Evolutionary conservation across 2,888 invertebrate genomes (phyloP).

Genomic region (Sycophila texana): DNA sequence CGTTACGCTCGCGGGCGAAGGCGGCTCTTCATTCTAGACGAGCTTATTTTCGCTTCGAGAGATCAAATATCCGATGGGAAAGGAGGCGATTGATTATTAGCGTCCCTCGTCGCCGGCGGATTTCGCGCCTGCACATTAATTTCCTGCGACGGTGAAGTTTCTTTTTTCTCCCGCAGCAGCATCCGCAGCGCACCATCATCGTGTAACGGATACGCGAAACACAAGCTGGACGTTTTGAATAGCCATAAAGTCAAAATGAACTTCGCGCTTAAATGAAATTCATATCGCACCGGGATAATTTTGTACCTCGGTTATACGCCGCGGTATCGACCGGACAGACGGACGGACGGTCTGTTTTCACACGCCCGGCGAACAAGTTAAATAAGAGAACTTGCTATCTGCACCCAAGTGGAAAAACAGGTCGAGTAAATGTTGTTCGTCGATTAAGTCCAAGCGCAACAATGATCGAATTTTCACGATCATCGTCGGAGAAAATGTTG

Average conservation of each 20-base stretch:
- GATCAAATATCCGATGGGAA: no score
- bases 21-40: no score
- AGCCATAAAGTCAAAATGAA: no score
- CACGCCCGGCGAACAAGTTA: conserved; percentile 3
- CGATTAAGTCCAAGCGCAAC: not conserved
- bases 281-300: not conserved
- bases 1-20: not conserved
- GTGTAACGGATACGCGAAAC: not conserved
- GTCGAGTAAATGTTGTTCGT: conserved; percentile 4
- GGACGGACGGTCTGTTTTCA: conserved; percentile 18
- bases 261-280: not conserved
- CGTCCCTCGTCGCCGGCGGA: not conserved
- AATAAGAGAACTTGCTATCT: conserved; percentile 24
- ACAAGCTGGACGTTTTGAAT: no score
- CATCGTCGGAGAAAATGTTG: no score
- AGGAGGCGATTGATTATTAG: no score
- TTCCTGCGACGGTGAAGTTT: no score
- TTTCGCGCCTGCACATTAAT: no score
- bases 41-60: no score
- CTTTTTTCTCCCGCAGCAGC: not conserved
- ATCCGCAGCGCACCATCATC: not conserved
- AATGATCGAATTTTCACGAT: no score
- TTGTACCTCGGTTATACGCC: not conserved
- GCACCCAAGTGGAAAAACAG: conserved; percentile 10
- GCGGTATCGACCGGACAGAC: conserved; percentile 13